Conservation (phyloP, 2,113 vertebrate species). For the Scatophagus argus region DNA sequence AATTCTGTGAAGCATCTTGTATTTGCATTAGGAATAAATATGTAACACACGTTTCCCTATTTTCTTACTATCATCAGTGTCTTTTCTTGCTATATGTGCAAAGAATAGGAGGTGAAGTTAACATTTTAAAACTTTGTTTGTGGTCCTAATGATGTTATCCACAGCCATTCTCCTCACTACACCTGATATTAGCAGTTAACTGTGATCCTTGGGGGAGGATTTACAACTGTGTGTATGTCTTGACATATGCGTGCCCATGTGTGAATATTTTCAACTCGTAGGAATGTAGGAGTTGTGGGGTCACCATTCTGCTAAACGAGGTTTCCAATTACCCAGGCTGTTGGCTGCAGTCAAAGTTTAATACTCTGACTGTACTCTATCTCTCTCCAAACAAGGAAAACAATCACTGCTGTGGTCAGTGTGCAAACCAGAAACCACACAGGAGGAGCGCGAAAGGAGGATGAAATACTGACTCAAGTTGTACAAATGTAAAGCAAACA, state of each 20-base stretch:
- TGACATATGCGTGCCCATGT: constrained; percentile 37
- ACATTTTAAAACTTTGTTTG: constrained; percentile 2
- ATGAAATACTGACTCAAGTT: constrained; percentile 8
- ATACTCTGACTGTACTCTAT: constrained; percentile 14
- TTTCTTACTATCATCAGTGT: not conserved
- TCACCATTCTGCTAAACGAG: constrained; percentile 42
- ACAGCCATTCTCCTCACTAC: constrained; percentile 11
- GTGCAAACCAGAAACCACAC: constrained; percentile 22
- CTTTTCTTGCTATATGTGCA: not conserved
- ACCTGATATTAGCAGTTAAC: constrained; percentile 36
- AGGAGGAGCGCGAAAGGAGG: not conserved
- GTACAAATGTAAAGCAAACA: not conserved
- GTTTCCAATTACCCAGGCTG: constrained; percentile 53
- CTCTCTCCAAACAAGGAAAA: constrained; percentile 55
- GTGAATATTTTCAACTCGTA: constrained; percentile 50
- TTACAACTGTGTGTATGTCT: constrained; percentile 45
- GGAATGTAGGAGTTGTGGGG: constrained; percentile 36
- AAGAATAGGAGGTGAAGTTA: not conserved
- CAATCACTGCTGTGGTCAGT: constrained; percentile 19
- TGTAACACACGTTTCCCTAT: not conserved
- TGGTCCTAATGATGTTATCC: constrained; percentile 6
- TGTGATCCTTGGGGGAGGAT: constrained; percentile 38
- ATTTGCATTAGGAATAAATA: not conserved
- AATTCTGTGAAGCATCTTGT: not conserved
- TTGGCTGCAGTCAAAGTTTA: constrained; percentile 26